Percentiles rank a stretch among this genome's conserved stretches.
phyloP scores from a whole-genome alignment of 2,888 invertebrate species.

The Meteorus cinctellus region DNA sequence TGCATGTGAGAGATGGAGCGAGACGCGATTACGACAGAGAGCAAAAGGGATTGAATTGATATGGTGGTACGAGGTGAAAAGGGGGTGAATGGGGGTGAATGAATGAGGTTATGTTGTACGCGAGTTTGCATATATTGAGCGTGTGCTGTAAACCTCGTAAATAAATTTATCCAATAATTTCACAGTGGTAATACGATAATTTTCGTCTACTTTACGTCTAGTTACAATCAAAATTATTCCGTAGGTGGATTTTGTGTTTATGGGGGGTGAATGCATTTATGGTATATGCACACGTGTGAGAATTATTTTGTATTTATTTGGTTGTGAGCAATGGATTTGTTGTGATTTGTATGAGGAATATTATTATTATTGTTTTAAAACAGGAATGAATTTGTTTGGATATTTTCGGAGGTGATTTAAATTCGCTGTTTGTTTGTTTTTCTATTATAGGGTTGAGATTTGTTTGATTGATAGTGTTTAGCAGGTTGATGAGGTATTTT shows the following conservation, averaged over 20 bases:
- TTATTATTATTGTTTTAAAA: no score
- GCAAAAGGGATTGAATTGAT: slow-evolving; percentile 19
- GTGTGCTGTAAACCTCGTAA: slow-evolving; percentile 68
- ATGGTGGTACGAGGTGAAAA: no score
- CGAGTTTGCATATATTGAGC: slow-evolving; percentile 44
- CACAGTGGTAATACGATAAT: slow-evolving; percentile 40
- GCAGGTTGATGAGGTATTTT: no score
- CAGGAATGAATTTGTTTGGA: no score
- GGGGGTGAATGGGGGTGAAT: slow-evolving; percentile 6
- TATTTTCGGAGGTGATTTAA: no score
- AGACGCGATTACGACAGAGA: slow-evolving; percentile 39
- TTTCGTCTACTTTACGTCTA: slow-evolving; percentile 47
- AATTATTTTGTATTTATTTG: background rate
- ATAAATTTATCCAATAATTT: slow-evolving; percentile 60
- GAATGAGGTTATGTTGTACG: slow-evolving; percentile 21
- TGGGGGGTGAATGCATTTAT: slow-evolving; percentile 4
- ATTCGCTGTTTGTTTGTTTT: no score
- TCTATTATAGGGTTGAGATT: no score
- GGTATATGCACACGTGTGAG: slow-evolving; percentile 8
- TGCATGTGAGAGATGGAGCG: slow-evolving; percentile 16
- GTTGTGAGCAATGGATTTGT: no score
- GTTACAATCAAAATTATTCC: slow-evolving; percentile 38
- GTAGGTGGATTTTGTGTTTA: slow-evolving; percentile 18
- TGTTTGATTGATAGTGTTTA: no score
- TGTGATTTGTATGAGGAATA: no score